Evolutionary conservation across 2,113 vertebrate genomes (phyloP), one percentile per base, ranked within the genome.

Genomic region (Lethenteron camtschaticum): DNA sequence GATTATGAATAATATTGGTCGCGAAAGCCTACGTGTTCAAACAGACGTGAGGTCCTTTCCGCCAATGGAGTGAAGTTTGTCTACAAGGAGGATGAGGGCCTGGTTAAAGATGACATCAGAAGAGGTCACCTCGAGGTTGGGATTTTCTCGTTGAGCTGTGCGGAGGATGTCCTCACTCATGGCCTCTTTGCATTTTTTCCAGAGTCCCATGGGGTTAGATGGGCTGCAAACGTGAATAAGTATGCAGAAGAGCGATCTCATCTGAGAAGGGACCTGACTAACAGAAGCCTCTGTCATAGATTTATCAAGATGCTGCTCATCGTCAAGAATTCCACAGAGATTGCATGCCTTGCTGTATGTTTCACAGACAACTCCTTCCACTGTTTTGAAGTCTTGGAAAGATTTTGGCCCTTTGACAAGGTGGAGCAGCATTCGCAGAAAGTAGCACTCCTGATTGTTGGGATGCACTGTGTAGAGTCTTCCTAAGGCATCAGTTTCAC

Each of bases 311-410:
- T 66, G 63, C 24, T 66, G 63, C 9, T 66, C 63, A 66, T 66
- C 8, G n/a, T 66, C 63, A 66, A 66, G 63, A 24, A 66, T 66
- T n/a, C 8, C 63, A 66, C 63, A 1, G 24, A 66, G 63, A 66
- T 66, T 3, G 9, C 63, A 66, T 16, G 63, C 63, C 24, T 66
- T 2, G 2, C 63, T 66, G 8, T 66, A 66, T 66, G 63, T 66
- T 66, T 66, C n/a, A 66, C 63, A 66, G 24, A 66, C 63, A 66
- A 66, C 8, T 66, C 63, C 63, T 66, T 66, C 63, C 9, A 66
- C 63, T 66, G 63, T 11, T 66, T 24, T 66, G 63, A 66, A 10
- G 63, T 66, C 63, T 66, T 66, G 8, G 63, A 66, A 66, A 16
- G 2, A 1, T 9, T 11, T 66, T 9, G 63, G 63, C 63, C 63